Evolutionary conservation across 2,113 vertebrate genomes (phyloP), one percentile per base, ranked within the genome.

Genomic region (Coptodon bakossiorum): DNA sequence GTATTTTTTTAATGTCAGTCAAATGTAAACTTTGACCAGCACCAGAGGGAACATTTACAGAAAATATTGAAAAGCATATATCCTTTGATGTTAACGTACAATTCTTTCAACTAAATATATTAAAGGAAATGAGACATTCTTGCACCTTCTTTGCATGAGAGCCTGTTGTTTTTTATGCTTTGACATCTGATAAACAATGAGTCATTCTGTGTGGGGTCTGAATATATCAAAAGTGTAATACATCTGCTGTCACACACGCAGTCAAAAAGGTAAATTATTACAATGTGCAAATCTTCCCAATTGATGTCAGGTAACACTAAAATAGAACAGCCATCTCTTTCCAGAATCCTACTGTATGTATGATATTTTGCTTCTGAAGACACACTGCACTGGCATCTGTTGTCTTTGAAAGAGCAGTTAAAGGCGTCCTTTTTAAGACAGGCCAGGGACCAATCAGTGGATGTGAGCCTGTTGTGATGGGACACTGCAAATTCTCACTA

Each of bases 361-460:
- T 52, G 45, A 48, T 36, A 36, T 16, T 54, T 61, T 53, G 71
- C 31, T 76, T 68, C 22, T 56, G 19, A 13, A 29, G 57, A 29
- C 27, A 84, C 80, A 83, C 61, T 71, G 31, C 66, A 10, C 14
- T 24, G 80, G 43, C 85, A 31, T 91, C 86, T 68, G 73, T 91
- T 90, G 90, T 86, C 79, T 79, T 87, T 6, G 3, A 89, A 80
- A 73, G 57, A 79, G 59, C 86, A 45, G 84, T 90, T 86, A 19
- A 89, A 86, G 80, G 80, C 81, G 85, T 90, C 84, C 78, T 87
- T 91, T 92, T 88, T 40, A 86, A 87, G 88, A 92, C 89, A 84
- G 88, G 57, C 94, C 57, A 73, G 88, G 90, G 89, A 92, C 90
- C 91, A 94, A 95, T 95, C 92, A 91, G 82, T 91, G 90, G 78